Conservation (phyloP, 1,140 invertebrate genomes). For the Dreissena rostriformis region DNA sequence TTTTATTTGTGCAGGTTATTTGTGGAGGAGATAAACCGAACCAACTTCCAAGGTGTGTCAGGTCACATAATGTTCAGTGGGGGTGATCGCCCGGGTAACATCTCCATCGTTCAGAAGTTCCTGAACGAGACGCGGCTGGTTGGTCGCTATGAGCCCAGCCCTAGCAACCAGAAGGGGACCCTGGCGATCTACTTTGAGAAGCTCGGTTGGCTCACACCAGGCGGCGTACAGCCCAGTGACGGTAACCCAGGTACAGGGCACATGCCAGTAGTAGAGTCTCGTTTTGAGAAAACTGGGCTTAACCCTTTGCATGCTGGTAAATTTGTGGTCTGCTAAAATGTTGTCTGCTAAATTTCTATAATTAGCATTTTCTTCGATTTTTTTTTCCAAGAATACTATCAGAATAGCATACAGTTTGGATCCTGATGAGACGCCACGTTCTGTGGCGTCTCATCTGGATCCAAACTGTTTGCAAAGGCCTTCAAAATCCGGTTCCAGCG, state of each 20-base stretch:
- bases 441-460: too few relatives aligned
- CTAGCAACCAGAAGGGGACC: conserved; percentile 69
- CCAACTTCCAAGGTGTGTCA: conserved; percentile 90
- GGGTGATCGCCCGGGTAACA: conserved; percentile 86
- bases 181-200: conserved; percentile 83
- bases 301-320: too few relatives aligned
- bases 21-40: conserved; percentile 80
- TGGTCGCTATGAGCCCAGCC: conserved; percentile 85
- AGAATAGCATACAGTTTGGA: too few relatives aligned
- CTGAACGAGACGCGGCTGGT: conserved; percentile 83
- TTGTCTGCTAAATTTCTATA: too few relatives aligned
- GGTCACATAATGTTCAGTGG: conserved; percentile 88
- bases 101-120: conserved; percentile 89
- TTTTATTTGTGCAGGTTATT: conserved; percentile 79
- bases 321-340: too few relatives aligned
- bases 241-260: conserved; percentile 83
- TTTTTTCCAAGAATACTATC: too few relatives aligned
- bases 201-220: conserved; percentile 86
- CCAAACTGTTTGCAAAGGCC: too few relatives aligned
- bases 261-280: too few relatives aligned
- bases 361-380: too few relatives aligned
- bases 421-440: too few relatives aligned
- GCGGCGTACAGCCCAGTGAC: conserved; percentile 86
- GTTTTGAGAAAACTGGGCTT: too few relatives aligned
- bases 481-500: too few relatives aligned